phyloP scores from a whole-genome alignment of 2,888 invertebrate species.

The Yponomeuta sedellus region DNA sequence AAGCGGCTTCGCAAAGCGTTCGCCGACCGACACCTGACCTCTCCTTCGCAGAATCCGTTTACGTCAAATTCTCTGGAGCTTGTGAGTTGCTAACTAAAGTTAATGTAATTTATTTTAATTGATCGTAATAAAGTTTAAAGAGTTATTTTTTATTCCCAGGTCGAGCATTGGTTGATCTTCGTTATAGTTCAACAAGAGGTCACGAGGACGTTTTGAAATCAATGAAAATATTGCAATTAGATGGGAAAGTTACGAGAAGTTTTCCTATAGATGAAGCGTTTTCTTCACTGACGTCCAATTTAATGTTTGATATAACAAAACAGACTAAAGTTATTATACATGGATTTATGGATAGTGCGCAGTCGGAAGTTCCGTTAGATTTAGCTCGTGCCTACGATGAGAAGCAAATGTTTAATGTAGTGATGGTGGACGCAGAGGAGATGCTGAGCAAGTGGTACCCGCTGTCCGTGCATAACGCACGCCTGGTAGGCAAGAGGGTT shows the following conservation, averaged over 20 bases:
- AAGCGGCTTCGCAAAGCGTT: neutral
- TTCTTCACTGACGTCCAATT: constrained; percentile 45
- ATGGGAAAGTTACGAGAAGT: constrained; percentile 38
- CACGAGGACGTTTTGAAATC: constrained; percentile 54
- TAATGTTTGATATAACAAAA: constrained; percentile 58
- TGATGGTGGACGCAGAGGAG: constrained; percentile 64
- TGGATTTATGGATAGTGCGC: constrained; percentile 64
- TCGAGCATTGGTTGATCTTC: constrained; percentile 63
- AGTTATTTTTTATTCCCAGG: constrained; percentile 42
- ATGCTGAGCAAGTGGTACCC: constrained; percentile 62
- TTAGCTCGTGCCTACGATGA: constrained; percentile 62
- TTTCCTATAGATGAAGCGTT: constrained; percentile 59
- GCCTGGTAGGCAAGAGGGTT: constrained; percentile 69
- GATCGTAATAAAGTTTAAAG: constrained; percentile 15
- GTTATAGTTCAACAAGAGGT: constrained; percentile 44
- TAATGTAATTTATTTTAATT: constrained; percentile 22
- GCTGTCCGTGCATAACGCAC: constrained; percentile 59
- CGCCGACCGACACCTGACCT: constrained; percentile 31
- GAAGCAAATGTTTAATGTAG: constrained; percentile 65
- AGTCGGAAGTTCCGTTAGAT: constrained; percentile 56
- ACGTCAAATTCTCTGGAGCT: constrained; percentile 60
- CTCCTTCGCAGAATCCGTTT: constrained; percentile 59
- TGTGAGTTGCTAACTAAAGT: constrained; percentile 54
- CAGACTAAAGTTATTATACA: constrained; percentile 69
- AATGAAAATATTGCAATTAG: constrained; percentile 55